phyloP scores from a whole-genome alignment of 1,140 invertebrate species.

The Panagrolaimus sp. region DNA sequence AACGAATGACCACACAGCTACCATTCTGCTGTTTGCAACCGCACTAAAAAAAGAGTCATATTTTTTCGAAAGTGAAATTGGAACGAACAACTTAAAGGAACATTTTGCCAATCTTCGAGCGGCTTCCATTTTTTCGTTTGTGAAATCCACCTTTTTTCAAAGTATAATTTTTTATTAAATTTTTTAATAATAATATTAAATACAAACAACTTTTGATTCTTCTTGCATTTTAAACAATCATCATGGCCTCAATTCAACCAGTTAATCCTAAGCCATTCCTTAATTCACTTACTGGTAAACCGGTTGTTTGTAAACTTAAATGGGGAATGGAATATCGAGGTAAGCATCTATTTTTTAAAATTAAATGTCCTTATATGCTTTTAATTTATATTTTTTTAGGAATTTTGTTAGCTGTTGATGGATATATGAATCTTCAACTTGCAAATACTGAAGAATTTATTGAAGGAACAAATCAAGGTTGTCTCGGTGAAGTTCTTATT shows the following conservation, averaged over 20 bases:
- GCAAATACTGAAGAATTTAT: constrained; percentile 93
- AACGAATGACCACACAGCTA: too few species aligned
- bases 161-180: too few species aligned
- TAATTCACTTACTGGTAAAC: constrained; percentile 92
- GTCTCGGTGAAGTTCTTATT: constrained; percentile 91
- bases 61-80: too few species aligned
- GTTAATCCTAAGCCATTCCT: constrained; percentile 99
- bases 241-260: constrained; percentile 63
- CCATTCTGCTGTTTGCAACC: too few species aligned
- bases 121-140: too few species aligned
- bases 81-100: too few species aligned
- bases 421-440: constrained; percentile 97
- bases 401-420: constrained; percentile 89
- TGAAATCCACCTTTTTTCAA: too few species aligned
- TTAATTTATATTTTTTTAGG: constrained; percentile 38
- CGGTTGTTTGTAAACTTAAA: constrained; percentile 93
- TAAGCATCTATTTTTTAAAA: constrained; percentile 19
- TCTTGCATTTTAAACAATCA: neutral
- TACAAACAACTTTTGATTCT: too few species aligned
- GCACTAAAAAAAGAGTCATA: too few species aligned
- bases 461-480: constrained; percentile 81
- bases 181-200: too few species aligned
- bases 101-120: too few species aligned
- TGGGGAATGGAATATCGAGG: constrained; percentile 99
- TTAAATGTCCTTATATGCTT: too few species aligned